Evolutionary conservation across 2,888 invertebrate species (phyloP), one percentile per base, ranked within the genome.

Genomic region (Anaspis maculata): DNA sequence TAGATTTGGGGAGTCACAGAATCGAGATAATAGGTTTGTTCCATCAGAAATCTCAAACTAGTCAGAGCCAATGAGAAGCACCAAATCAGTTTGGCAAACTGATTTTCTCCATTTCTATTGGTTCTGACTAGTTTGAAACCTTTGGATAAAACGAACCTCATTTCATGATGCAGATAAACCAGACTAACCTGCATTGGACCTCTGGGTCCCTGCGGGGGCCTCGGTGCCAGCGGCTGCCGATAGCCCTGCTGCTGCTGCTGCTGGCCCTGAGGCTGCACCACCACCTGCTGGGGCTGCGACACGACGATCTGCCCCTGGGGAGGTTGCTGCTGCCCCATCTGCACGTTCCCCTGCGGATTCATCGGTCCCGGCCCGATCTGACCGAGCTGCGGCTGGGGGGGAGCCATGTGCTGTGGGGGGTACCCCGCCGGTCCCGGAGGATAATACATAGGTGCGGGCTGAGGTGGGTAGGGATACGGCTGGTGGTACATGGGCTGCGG

Each of bases 401-500:
- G 42, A 3, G 54, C 52, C 48, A 54, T 53, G 49, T 52, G 48
- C 45, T 68, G 70, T 15, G 63, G 64, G 7, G 65, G 63, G 44
- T 72, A 75, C 56, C 54, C 56, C n/a, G n/a, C n/a, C 1, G 59
- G 58, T 3, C 46, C 50, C 3, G 61, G 60, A 2, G 62, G 61
- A 41, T 61, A 62, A 38, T 61, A 63, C 51, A 62, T 59, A 1
- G 57, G 59, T 39, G 57, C 59, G 39, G 50, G 56, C 23, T 57
- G 57, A 14, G 59, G 62, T 61, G 61, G 64, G 42, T 63, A 63
- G 2, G 47, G 51, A 34, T 45, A 47, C 13, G 54, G 56, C 29
- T 54, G 60, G 48, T 70, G 64, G 27, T 54, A 43, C 50, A 67
- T 62, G 27, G 62, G 67, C 34, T 67, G 68, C 4, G 58, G 60